Percentiles rank a stretch among this genome's conserved stretches.
These are phyloP conservation scores for Dynastes hyllus DNA, from an alignment of 2,888 invertebrate genomes.

Conservation along the genomic window DNA sequence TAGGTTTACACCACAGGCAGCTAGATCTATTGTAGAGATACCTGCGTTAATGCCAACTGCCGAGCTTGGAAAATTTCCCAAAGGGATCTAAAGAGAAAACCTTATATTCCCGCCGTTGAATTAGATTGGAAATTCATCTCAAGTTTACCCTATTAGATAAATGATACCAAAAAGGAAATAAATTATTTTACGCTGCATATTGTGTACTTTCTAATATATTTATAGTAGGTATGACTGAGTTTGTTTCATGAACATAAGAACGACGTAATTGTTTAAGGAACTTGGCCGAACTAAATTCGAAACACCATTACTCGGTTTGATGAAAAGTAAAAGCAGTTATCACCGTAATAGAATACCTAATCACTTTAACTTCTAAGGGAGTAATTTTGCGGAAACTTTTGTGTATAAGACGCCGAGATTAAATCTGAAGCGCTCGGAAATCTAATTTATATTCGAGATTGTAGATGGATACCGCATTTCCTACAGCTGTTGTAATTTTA, in stretches of 20 bases:
- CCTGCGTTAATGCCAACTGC: neutral
- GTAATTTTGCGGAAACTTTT: constrained; percentile 45
- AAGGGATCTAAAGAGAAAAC: neutral
- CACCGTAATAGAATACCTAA: constrained; percentile 38
- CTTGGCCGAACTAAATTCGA: neutral
- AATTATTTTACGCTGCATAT: too few species aligned
- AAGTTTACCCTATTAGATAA: too few species aligned
- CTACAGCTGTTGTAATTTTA: constrained; percentile 49
- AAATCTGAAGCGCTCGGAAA: constrained; percentile 38
- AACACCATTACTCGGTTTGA: neutral
- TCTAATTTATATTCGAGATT: constrained; percentile 50
- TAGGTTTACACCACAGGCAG: constrained; percentile 18
- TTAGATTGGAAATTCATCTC: neutral
- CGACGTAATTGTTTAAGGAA: neutral
- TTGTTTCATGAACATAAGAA: too few species aligned
- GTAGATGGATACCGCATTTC: constrained; percentile 44
- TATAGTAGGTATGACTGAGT: too few species aligned
- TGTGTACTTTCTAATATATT: too few species aligned
- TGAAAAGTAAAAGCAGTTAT: constrained; percentile 19
- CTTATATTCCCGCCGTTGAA: neutral
- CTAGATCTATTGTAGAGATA: constrained; percentile 22
- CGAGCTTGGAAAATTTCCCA: too few species aligned
- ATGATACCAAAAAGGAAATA: too few species aligned
- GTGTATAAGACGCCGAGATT: constrained; percentile 45
- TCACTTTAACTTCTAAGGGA: constrained; percentile 39